Evolutionary conservation across 2,888 invertebrate genomes (phyloP), one percentile per base, ranked within the genome.

Genomic region (Frankliniella intonsa): DNA sequence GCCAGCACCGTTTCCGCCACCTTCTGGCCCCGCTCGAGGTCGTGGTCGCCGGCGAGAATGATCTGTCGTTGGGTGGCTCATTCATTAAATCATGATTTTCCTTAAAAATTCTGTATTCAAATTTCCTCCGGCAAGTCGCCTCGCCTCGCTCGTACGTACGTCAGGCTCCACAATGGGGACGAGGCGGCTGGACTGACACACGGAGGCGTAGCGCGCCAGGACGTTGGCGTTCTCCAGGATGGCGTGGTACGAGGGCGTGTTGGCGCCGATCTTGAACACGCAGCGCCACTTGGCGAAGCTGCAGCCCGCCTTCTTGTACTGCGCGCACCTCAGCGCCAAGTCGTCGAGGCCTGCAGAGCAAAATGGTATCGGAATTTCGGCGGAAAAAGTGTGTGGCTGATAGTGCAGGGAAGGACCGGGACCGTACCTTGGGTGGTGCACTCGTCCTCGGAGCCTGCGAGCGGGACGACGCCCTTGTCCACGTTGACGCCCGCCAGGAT

Each of bases 101-200:
- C n/a, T n/a, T n/a, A n/a, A n/a, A n/a, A n/a, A n/a, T n/a, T n/a
- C n/a, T n/a, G n/a, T n/a, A n/a, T n/a, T n/a, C n/a, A n/a, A n/a
- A n/a, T n/a, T n/a, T n/a, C n/a, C n/a, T n/a, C n/a, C n/a, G n/a
- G n/a, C n/a, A n/a, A n/a, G n/a, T n/a, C n/a, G n/a, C n/a, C n/a
- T 38, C 38, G 38, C 38, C 38, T 38, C 38, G 38, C 38, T 38
- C 38, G 38, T 5, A 80, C 80, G 5, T 84, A 88, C 88, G 89
- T 99, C 99, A 51, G 99, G 99, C 88, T 99, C 99, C 82, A 99
- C 99, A 87, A 99, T 99, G 65, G 99, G 99, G 80, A 99, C 99
- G 87, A 99, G 94, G 85, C 98, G 94, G 90, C 98, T 97, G 86
- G 94, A 93, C 90, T 97, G 96, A 89, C 98, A 98, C 89, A 98